Evolutionary conservation across 2,113 vertebrate species (phyloP).

Genomic region (Alectura lathami): DNA sequence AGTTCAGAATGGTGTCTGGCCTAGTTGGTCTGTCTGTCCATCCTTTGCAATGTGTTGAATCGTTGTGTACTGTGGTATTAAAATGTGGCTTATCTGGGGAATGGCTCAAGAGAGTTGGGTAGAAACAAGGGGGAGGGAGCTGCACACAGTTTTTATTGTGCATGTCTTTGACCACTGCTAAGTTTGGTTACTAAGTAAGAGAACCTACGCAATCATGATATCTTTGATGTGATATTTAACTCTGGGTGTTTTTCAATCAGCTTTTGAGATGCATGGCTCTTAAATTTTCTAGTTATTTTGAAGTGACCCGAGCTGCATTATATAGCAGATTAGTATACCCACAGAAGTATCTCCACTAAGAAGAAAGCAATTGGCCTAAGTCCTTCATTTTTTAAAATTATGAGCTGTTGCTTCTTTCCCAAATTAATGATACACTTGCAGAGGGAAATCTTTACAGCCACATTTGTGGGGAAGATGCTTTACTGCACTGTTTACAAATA

Average conservation of each 20-base stretch:
- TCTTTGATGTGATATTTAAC: constrained; percentile 6
- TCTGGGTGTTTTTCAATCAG: neutral
- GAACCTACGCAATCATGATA: constrained; percentile 75
- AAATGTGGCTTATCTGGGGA: constrained; percentile 34
- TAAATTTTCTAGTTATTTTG: constrained; percentile 32
- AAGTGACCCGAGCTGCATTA: constrained; percentile 39
- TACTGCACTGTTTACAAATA: neutral
- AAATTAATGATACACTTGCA: neutral
- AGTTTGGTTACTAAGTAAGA: constrained; percentile 50
- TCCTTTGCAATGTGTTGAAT: constrained; percentile 24
- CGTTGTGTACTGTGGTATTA: constrained; percentile 30
- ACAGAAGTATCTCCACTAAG: neutral
- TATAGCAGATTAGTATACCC: constrained; percentile 6
- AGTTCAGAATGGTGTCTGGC: constrained; percentile 46
- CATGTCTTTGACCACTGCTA: constrained; percentile 54
- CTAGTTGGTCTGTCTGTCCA: constrained; percentile 32
- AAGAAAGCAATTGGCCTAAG: neutral
- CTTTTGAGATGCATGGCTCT: constrained; percentile 62
- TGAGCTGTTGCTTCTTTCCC: neutral
- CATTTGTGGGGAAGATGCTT: neutral
- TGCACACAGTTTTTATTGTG: neutral
- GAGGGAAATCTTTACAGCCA: neutral
- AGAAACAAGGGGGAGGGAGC: neutral
- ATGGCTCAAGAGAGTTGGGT: constrained; percentile 60
- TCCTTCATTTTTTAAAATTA: neutral